Evolutionary conservation across 1,140 invertebrate genomes (phyloP), one percentile per base, ranked within the genome.

Genomic region (Penaeus indicus): DNA sequence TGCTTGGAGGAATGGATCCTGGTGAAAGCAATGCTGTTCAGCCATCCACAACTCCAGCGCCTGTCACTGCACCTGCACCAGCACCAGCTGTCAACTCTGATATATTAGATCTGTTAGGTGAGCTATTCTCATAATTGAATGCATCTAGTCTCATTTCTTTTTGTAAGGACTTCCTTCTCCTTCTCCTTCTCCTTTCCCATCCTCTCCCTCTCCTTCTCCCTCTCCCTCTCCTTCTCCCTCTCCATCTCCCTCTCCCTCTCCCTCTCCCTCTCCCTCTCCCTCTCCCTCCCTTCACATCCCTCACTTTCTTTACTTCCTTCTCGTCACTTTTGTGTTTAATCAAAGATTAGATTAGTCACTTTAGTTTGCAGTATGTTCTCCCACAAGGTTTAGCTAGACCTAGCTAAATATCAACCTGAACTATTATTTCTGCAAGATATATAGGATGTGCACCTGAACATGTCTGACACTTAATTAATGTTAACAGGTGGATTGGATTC

Each of bases 21-120:
- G 89, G 90, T 16, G 92, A 92, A 16, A 78, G 27, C 21, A 64
- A 79, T 67, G 47, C 82, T 10, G 69, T 86, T 38, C 80, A 78
- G 63, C 3, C 81, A n/a, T 21, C 54, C 8, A 69, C n/a, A n/a
- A 75, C 80, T n/a, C 38, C 87, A 22, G 27, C 19, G 25, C 13
- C 61, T 62, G 16, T 62, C 82, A 79, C 92, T 84, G 92, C 92
- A 81, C 88, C 89, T 72, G 92, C 83, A 38, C 93, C 81, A 92
- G 93, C 77, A 93, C 93, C 91, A 94, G 94, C 85, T 95, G 95
- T 91, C 95, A 96, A 92, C 91, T 95, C 96, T 93, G 96, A 98
- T 93, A 94, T 98, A 82, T 93, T 98, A 89, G 97, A 98, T 93
- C 94, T 99, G 64, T 94, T 98, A 63, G 97, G 96, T 92, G 96